Evolutionary conservation across 2,113 vertebrate species (phyloP), one percentile per base, ranked within the genome.

Genomic region (Otis tarda): DNA sequence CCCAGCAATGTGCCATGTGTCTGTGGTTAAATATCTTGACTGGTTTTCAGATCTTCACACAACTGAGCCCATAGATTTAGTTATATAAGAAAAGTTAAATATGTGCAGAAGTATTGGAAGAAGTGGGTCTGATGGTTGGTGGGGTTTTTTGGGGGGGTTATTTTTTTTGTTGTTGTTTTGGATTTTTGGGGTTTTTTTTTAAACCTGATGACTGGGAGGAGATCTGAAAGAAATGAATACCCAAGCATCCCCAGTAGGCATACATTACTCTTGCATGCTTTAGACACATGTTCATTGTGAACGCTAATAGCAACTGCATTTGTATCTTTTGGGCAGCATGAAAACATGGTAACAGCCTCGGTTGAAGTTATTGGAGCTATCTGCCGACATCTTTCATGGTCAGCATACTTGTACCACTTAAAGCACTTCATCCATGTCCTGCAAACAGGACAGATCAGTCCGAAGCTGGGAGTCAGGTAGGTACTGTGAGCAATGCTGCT

Each of bases 391-490:
- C 98, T 99, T 12, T 98, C 99, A 2, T 99, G 99, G 99, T 98
- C 99, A 86, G 98, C 99, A 0, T 99, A 99, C 80, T 96, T 99
- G 31, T 99, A 98, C 97, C 98, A 99, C 95, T 97, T 99, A 81
- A 99, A 99, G 90, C 98, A 99, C 84, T 99, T 99, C 71, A 97
- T 99, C 94, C 99, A 99, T 52, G 95, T 99, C 50, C 98, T 99
- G 87, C 99, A 99, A 85, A 98, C 97, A 0, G 98, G 98, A 56
- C 98, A 99, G 95, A 96, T 98, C 8, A 97, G 98, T 71, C 99
- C 99, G 41, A 99, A 99, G 94, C 95, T 99, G 92, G 98, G 98
- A 63, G 99, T 99, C 96, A 99, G 98, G 99, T 99, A 97, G 96
- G 99, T 99, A 94, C 33, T 24, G 9, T 59, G 31, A 84, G 17